Evolutionary conservation across 2,113 vertebrate species (phyloP).

Genomic region (Acrocephalus kingi): DNA sequence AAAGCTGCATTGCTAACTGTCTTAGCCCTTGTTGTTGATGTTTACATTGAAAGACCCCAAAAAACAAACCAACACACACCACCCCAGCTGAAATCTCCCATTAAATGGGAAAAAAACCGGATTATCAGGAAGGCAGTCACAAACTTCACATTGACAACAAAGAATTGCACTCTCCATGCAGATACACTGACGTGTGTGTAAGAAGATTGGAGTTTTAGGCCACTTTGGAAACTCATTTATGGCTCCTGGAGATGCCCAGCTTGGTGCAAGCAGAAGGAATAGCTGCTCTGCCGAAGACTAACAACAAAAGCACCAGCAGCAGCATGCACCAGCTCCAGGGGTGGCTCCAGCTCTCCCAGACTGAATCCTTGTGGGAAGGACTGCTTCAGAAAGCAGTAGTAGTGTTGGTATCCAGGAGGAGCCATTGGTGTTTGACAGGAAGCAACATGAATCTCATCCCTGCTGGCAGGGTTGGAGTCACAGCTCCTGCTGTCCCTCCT

Average conservation of each 20-base stretch:
- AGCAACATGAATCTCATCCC: neutral
- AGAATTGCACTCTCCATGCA: neutral
- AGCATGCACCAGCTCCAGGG: rapidly evolving
- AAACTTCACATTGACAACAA: neutral
- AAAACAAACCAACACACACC: neutral
- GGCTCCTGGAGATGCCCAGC: neutral
- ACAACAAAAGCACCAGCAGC: neutral
- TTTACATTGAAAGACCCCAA: neutral
- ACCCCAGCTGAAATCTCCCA: neutral
- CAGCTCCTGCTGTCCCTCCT: neutral
- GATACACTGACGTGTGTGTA: rapidly evolving
- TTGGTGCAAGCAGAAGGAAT: neutral
- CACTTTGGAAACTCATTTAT: neutral
- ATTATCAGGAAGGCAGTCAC: neutral
- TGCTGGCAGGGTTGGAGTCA: neutral
- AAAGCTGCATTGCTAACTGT: neutral
- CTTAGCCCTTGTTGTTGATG: neutral
- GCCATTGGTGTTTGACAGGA: neutral
- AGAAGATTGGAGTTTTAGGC: neutral
- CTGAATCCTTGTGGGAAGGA: neutral
- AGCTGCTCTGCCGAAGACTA: neutral
- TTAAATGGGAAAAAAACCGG: neutral
- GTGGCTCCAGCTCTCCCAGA: neutral
- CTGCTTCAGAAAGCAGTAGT: neutral
- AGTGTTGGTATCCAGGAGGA: neutral